These are phyloP conservation scores for Cacatua alba DNA, from an alignment of 2,113 vertebrate species.

Conservation along the genomic window DNA sequence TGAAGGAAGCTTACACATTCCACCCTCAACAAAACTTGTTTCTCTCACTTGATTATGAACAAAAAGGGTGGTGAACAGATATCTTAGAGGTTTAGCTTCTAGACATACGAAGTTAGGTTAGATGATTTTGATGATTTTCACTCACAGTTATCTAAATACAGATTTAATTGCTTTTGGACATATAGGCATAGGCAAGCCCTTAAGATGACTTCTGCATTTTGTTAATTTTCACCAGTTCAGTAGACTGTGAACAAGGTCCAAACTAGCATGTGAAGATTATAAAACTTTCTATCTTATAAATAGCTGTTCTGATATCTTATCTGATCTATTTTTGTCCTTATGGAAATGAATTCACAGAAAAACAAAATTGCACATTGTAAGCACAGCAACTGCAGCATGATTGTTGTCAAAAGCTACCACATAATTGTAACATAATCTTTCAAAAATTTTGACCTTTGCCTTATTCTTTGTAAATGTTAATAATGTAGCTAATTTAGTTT, in stretches of 20 bases:
- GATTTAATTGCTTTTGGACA: neutral
- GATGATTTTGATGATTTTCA: neutral
- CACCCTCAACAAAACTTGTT: neutral
- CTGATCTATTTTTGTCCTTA: neutral
- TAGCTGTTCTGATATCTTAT: neutral
- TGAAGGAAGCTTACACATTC: neutral
- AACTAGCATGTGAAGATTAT: neutral
- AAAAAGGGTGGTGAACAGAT: neutral
- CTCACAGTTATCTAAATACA: neutral
- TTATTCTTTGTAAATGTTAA: neutral
- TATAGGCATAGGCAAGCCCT: neutral
- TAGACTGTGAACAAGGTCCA: neutral
- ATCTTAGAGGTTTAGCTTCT: neutral
- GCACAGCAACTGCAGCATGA: neutral
- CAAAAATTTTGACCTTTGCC: conserved; percentile 9
- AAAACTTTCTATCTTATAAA: neutral
- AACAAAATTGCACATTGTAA: neutral
- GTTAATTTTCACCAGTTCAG: neutral
- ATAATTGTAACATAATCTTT: conserved; percentile 6
- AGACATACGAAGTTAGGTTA: neutral
- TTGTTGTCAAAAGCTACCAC: conserved; percentile 23
- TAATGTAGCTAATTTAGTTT: neutral
- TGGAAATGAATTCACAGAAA: conserved; percentile 43
- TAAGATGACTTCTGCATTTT: neutral
- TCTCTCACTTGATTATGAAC: neutral